phyloP scores from a whole-genome alignment of 2,797 vertebrate species.

The Squalus acanthias region DNA sequence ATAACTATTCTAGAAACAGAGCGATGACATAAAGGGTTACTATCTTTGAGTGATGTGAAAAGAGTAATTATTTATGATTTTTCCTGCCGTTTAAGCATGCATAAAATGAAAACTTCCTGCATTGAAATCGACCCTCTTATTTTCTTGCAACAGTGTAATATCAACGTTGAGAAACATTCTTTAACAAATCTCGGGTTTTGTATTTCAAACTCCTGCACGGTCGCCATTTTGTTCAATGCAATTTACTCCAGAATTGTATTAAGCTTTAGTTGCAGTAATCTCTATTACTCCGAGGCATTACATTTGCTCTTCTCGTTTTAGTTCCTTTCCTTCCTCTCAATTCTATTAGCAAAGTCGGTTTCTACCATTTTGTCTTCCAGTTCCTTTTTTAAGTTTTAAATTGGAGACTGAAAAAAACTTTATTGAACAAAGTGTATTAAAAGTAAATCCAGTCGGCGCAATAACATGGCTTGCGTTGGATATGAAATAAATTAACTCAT shows the following conservation, averaged over 20 bases:
- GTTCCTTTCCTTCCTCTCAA: not conserved
- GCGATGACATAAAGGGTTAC: not conserved
- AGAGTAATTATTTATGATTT: not conserved
- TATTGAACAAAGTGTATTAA: not conserved
- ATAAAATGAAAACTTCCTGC: not conserved
- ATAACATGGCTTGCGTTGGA: not conserved
- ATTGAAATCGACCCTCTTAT: not conserved
- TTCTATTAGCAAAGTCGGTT: too few relatives aligned
- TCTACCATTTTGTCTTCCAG: not conserved
- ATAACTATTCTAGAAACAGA: not conserved
- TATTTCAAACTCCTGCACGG: not conserved
- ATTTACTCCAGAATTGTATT: slow-evolving; percentile 2
- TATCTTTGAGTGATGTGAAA: not conserved
- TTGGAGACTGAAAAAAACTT: not conserved
- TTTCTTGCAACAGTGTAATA: not conserved
- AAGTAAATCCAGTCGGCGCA: not conserved
- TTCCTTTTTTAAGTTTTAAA: too few relatives aligned
- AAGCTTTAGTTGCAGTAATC: not conserved
- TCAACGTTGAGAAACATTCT: not conserved
- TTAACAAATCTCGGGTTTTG: slow-evolving; percentile 23
- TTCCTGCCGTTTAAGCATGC: not conserved
- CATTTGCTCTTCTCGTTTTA: not conserved
- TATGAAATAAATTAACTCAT: not conserved
- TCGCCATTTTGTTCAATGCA: slow-evolving; percentile 35
- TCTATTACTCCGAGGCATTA: not conserved